phyloP scores from a whole-genome alignment of 1,140 invertebrate genomes.

The Papilio polytes region DNA sequence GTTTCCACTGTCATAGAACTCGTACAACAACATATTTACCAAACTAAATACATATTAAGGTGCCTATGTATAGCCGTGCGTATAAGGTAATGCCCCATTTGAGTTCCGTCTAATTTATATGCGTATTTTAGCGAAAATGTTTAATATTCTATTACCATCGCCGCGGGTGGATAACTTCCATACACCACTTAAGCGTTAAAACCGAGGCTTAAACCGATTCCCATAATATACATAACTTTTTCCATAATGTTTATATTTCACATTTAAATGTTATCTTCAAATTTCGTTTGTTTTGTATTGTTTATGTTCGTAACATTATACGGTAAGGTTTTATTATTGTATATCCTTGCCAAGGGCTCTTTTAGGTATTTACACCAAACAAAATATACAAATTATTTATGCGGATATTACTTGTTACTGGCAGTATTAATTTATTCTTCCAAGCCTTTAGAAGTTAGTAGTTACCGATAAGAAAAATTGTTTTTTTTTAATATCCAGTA shows the following conservation, averaged over 20 bases:
- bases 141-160: slow-evolving; percentile 36
- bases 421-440: too few species aligned
- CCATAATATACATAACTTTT: neutral
- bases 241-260: slow-evolving; percentile 2
- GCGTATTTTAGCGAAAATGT: slow-evolving; percentile 27
- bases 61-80: neutral
- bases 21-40: too few species aligned
- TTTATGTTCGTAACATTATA: slow-evolving; percentile 12
- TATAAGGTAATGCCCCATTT: neutral
- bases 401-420: neutral
- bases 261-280: neutral
- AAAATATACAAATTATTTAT: neutral
- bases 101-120: slow-evolving; percentile 26
- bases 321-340: neutral
- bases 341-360: neutral
- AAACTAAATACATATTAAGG: neutral
- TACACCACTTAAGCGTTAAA: slow-evolving; percentile 20
- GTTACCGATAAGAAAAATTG: neutral
- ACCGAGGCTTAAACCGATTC: neutral
- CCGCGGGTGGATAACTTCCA: slow-evolving; percentile 26
- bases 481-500: neutral
- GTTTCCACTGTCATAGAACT: too few species aligned
- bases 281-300: neutral
- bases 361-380: neutral
- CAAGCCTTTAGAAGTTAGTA: too few species aligned